These are phyloP conservation scores for Liasis olivaceus DNA, from an alignment of 2,797 vertebrate genomes.

Conservation along the genomic window DNA sequence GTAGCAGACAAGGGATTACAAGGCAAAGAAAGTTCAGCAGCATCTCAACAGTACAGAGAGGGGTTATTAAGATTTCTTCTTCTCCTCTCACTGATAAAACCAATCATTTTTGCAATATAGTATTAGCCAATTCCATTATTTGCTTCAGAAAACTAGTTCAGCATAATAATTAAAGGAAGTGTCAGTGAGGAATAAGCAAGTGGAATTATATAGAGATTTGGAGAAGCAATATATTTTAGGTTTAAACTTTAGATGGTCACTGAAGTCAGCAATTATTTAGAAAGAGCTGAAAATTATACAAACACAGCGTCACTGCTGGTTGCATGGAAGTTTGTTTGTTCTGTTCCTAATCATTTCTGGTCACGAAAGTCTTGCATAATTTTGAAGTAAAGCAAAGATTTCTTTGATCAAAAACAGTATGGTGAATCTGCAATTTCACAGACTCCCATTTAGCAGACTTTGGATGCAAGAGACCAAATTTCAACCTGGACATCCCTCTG, in stretches of 20 bases:
- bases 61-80: not conserved
- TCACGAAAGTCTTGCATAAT: not conserved
- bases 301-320: not conserved
- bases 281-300: not conserved
- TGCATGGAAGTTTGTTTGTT: not conserved
- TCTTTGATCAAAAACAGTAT: not conserved
- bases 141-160: not conserved
- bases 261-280: too few relatives aligned
- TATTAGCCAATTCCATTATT: not conserved
- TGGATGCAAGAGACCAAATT: not conserved
- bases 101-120: not conserved
- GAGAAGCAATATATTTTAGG: not conserved
- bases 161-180: not conserved
- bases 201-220: not conserved
- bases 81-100: not conserved
- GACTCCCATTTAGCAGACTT: not conserved
- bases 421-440: not conserved
- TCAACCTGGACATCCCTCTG: not conserved
- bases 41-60: not conserved
- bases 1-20: not conserved
- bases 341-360: not conserved
- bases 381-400: not conserved
- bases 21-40: not conserved
- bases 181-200: not conserved
- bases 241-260: not conserved